phyloP scores from a whole-genome alignment of 2,113 vertebrate species.

The Probosciger aterrimus region DNA sequence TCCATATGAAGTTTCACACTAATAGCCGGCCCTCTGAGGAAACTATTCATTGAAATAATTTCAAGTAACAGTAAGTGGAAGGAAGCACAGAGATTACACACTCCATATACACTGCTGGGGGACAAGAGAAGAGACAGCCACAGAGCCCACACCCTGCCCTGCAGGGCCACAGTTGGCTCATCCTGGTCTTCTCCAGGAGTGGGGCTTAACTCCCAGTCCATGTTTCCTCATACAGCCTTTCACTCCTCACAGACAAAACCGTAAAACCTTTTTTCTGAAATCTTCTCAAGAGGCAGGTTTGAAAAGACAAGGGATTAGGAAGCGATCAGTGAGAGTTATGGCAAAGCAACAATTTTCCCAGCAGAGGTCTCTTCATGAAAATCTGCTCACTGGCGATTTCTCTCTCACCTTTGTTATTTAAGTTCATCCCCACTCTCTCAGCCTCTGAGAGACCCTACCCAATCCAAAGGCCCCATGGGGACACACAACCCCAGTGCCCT shows the following conservation, averaged over 20 bases:
- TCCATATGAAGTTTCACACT: neutral
- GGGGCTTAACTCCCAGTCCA: neutral
- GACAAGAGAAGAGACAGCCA: neutral
- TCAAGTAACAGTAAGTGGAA: neutral
- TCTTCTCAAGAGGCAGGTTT: conserved; percentile 1
- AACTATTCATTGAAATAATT: neutral
- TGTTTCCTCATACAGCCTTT: neutral
- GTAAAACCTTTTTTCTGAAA: conserved; percentile 1
- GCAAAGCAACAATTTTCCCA: conserved; percentile 52
- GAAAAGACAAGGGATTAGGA: conserved; percentile 37
- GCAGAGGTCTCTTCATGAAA: conserved; percentile 1
- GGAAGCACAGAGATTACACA: neutral
- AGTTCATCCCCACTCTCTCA: neutral
- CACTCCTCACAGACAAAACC: neutral
- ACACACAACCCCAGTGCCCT: neutral
- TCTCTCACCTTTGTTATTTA: conserved; percentile 32
- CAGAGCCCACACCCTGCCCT: neutral
- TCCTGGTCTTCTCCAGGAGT: neutral
- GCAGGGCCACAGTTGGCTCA: neutral
- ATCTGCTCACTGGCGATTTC: neutral
- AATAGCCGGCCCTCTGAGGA: neutral
- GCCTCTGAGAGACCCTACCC: neutral
- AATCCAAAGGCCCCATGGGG: neutral
- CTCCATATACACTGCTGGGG: neutral
- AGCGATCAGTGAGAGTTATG: neutral